A percentile compares a stretch with the other conserved stretches of the same genome.
Conservation (phyloP, 2,888 invertebrate genomes). For the Iphiclides podalirius region DNA sequence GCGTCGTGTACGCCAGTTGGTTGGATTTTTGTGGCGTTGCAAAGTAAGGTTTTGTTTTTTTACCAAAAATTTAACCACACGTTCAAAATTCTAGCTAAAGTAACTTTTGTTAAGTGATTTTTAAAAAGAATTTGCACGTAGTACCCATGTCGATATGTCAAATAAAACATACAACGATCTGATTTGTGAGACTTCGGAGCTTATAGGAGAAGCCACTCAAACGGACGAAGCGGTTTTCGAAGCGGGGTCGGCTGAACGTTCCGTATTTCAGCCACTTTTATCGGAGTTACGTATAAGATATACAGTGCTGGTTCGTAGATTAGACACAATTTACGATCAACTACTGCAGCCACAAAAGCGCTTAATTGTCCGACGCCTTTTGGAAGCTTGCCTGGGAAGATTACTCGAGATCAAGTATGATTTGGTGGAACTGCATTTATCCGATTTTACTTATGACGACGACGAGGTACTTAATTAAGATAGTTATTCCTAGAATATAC, state of each 20-base stretch:
- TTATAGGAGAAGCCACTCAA: conserved; percentile 79
- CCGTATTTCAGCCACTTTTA: conserved; percentile 80
- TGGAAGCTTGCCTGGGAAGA: conserved; percentile 90
- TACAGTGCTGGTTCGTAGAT: conserved; percentile 85
- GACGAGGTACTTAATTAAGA: conserved; percentile 73
- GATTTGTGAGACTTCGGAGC: conserved; percentile 80
- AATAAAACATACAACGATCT: conserved; percentile 85
- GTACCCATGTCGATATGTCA: conserved; percentile 80
- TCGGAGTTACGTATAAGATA: conserved; percentile 90
- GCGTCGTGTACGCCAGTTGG: conserved; percentile 2
- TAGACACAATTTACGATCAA: conserved; percentile 93
- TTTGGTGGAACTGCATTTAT: conserved; percentile 90
- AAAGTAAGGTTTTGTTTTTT: no score
- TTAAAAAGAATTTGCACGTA: background rate
- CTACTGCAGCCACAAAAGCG: conserved; percentile 96
- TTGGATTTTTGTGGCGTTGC: no score
- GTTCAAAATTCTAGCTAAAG: no score
- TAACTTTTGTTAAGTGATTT: no score
- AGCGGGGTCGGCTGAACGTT: conserved; percentile 80
- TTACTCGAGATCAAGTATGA: conserved; percentile 93
- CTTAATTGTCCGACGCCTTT: conserved; percentile 84
- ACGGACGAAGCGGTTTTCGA: conserved; percentile 82
- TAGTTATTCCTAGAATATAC: no score
- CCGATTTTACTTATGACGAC: conserved; percentile 93
- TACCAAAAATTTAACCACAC: no score